These are phyloP conservation scores for Gila orcuttii DNA, from an alignment of 2,113 vertebrate species.

Conservation along the genomic window DNA sequence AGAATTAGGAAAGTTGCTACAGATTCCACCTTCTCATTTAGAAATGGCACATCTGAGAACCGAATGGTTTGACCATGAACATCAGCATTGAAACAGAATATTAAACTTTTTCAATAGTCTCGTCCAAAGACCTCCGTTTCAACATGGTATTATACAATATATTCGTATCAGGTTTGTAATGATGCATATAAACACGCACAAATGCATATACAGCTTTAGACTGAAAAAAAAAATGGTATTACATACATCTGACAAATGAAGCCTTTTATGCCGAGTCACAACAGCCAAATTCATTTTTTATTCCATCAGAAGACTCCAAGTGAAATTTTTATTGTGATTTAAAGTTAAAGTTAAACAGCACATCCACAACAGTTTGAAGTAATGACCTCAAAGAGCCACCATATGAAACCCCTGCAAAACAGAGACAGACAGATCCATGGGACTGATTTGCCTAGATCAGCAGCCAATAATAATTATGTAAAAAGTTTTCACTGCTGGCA, in stretches of 20 bases:
- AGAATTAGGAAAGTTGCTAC: slow-evolving; percentile 52
- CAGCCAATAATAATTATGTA: slow-evolving; percentile 7
- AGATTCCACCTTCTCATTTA: slow-evolving; percentile 35
- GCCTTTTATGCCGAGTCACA: background rate
- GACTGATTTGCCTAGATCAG: background rate
- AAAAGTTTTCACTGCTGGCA: background rate
- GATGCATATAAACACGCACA: background rate
- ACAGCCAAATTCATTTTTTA: background rate
- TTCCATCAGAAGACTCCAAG: background rate
- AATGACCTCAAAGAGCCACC: background rate
- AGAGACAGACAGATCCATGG: background rate
- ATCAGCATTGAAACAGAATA: slow-evolving; percentile 17
- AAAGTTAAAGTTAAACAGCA: background rate
- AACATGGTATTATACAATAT: background rate
- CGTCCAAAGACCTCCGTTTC: background rate
- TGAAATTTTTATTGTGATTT: background rate
- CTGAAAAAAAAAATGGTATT: background rate
- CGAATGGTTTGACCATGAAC: slow-evolving; percentile 28
- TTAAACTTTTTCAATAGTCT: slow-evolving; percentile 5
- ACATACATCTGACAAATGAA: background rate
- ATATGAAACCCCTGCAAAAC: background rate
- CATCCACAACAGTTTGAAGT: background rate
- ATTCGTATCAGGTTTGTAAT: background rate
- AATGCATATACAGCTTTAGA: background rate
- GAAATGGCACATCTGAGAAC: slow-evolving; percentile 53